Conservation (phyloP, 2,113 vertebrate species). For the Oryzias curvinotus region DNA sequence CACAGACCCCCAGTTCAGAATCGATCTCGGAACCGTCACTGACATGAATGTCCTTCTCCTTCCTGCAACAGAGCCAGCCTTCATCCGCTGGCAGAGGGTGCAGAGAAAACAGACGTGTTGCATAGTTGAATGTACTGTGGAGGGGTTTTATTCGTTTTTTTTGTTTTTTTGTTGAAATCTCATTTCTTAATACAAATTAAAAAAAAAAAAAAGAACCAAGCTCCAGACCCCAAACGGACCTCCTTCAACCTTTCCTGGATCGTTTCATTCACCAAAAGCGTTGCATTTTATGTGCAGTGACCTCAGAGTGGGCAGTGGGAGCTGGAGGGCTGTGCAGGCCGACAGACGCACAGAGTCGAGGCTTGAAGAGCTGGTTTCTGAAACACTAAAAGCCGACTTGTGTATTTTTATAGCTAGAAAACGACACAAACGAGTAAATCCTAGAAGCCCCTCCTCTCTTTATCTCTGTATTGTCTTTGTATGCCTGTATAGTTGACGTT, state of each 20-base stretch:
- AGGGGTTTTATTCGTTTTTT: conserved; percentile 27
- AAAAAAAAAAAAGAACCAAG: no score
- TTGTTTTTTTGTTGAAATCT: no score
- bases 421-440: conserved; percentile 52
- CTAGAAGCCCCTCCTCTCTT: conserved; percentile 48
- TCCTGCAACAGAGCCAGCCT: conserved; percentile 35
- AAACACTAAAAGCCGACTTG: conserved; percentile 32
- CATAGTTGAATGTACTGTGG: conserved; percentile 62
- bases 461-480: conserved; percentile 82
- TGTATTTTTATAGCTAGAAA: conserved; percentile 64
- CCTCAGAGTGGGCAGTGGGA: conserved; percentile 25
- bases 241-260: no score
- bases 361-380: conserved; percentile 56
- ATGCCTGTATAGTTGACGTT: conserved; percentile 89
- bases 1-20: conserved; percentile 64
- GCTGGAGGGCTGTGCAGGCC: conserved; percentile 69
- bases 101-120: conserved; percentile 29
- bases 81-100: conserved; percentile 12
- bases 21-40: conserved; percentile 21
- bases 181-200: no score
- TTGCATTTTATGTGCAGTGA: background rate
- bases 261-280: no score
- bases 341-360: conserved; percentile 50
- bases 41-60: conserved; percentile 42
- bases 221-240: no score